A percentile compares a stretch with the other conserved stretches of the same genome.
phyloP scores from a whole-genome alignment of 2,113 vertebrate genomes.

The Chloebia gouldiae region DNA sequence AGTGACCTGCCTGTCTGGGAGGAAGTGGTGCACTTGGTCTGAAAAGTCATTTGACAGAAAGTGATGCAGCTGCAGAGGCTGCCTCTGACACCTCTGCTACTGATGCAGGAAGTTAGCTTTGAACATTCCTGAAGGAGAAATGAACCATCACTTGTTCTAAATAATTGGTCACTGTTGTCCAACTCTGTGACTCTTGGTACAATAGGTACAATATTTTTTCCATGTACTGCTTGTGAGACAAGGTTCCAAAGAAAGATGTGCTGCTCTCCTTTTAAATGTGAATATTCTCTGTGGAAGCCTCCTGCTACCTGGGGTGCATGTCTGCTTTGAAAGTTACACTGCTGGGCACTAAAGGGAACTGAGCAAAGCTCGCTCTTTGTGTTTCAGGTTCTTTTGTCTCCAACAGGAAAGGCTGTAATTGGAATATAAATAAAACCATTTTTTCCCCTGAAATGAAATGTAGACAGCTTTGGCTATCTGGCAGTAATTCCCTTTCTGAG shows the following conservation, averaged over 20 bases:
- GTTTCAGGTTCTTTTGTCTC: not conserved
- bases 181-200: not conserved
- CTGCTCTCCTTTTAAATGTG: not conserved
- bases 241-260: not conserved
- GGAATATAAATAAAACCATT: not conserved
- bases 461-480: not conserved
- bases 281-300: not conserved
- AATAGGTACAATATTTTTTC: not conserved
- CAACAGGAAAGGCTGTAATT: not conserved
- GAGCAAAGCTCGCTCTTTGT: not conserved
- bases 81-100: not conserved
- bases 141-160: not conserved
- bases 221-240: not conserved
- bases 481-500: not conserved
- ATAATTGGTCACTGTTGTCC: not conserved
- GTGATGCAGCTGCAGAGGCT: not conserved
- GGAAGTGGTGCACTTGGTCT: not conserved
- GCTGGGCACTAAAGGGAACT: not conserved
- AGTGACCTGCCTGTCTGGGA: not conserved
- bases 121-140: not conserved
- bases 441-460: not conserved
- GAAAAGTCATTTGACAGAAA: not conserved
- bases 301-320: not conserved
- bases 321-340: not conserved
- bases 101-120: not conserved